These are phyloP conservation scores for Melikaiella ostensackeni DNA, from an alignment of 2,888 invertebrate species.

Conservation along the genomic window DNA sequence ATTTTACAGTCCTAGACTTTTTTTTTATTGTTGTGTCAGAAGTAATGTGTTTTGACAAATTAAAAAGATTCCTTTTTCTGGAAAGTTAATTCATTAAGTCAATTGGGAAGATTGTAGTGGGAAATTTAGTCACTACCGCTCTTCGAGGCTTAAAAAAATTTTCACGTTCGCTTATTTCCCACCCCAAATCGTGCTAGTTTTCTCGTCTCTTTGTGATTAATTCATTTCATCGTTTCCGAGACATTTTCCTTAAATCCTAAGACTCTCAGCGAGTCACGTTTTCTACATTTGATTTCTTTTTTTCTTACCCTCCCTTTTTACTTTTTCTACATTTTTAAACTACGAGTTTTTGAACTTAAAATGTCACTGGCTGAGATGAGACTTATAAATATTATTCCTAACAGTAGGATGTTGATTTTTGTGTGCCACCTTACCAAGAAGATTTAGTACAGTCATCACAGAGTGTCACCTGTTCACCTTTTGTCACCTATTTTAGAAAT, in stretches of 20 bases:
- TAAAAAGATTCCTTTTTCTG: not conserved
- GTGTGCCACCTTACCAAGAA: not conserved
- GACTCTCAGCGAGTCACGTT: not conserved
- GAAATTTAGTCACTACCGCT: constrained; percentile 9
- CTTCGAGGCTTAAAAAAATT: not conserved
- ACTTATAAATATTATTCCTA: too few relatives aligned
- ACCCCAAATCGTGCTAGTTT: constrained; percentile 21
- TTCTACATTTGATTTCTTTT: not conserved
- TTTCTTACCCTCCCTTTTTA: too few relatives aligned
- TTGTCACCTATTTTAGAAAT: too few relatives aligned
- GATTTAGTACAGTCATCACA: too few relatives aligned
- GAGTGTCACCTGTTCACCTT: too few relatives aligned
- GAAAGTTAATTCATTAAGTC: constrained; percentile 10
- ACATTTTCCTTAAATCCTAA: constrained; percentile 3
- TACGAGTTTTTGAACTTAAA: too few relatives aligned
- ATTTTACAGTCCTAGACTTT: not conserved
- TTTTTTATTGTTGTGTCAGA: not conserved
- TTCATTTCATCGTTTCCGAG: constrained; percentile 11
- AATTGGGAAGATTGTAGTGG: constrained; percentile 3
- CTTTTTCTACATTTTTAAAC: too few relatives aligned
- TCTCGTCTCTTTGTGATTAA: constrained; percentile 24
- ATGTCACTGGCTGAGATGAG: too few relatives aligned
- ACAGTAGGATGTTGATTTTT: too few relatives aligned
- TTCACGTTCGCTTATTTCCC: not conserved
- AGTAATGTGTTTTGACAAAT: not conserved